Base-by-base conservation (phyloP, 1,140 invertebrate genomes). In the Aethina tumida region DNA sequence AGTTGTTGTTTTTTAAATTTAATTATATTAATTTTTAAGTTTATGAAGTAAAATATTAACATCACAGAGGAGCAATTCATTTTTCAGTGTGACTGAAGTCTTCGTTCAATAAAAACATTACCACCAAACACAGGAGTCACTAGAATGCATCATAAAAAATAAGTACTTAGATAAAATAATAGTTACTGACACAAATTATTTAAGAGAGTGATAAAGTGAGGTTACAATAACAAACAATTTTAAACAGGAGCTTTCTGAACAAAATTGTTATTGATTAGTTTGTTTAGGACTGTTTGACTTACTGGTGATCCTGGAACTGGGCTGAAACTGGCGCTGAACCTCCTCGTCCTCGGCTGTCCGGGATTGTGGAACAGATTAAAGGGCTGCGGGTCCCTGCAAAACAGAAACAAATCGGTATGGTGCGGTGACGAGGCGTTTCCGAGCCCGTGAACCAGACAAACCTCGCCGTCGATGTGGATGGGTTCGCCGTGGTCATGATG, bases 251-350 rank as follows among this genome's bases (percentile, higher is more conserved):
- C 28, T 30, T 45, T 32, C 45, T 50, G 41, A 50, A 39, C 37
- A 35, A 4, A 14, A 17, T 33, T 29, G 17, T 32, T 32, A 35
- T 36, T 15, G 9, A 13, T 2, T 36, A 36, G 31, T n/a, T n/a
- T 14, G 39, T 34, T 29, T 24, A 38, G 10, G 20, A 10, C 21
- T 18, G 27, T 14, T 27, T 1, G 41, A 62, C 67, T 70, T 56
- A 75, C 69, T 35, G 64, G 63, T 41, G 70, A 67, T 30, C 66
- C 69, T 41, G 67, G 59, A 35, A 70, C 55, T 9, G 76, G 77
- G 54, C 80, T 85, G 65, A 83, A 87, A 64, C 83, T 87, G 39
- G 84, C 83, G 58, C 84, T 88, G 60, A 88, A 86, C 48, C 86
- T 72, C 35, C 87, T 69, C 34, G 79, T 76, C 45, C 85, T 64